Evolutionary conservation across 2,113 vertebrate species (phyloP), one percentile per base, ranked within the genome.

Genomic region (Vulpes lagopus): DNA sequence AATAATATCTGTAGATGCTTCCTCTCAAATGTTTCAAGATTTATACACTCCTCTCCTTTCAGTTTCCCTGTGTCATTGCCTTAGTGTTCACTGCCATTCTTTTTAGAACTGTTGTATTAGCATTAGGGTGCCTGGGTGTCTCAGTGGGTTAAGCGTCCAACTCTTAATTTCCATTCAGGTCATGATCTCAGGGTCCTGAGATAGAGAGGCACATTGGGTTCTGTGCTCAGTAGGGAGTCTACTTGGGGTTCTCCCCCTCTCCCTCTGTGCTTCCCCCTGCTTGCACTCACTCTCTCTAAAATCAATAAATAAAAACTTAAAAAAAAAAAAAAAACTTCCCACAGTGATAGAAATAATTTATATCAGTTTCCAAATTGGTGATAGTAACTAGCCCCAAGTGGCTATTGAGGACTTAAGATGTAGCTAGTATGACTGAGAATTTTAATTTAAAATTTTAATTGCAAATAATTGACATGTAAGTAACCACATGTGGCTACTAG

Each of bases 391-490:
- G 32, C 23, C 11, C 78, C 5, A 32, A 43, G 38, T 69, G 60
- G 10, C 60, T 71, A 11, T 27, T 74, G 78, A 92, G 30, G n/a
- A 73, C 9, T 82, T 91, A 80, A 57, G 71, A 81, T 80, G 35
- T 73, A 4, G n/a, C 64, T 91, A 27, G 10, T 87, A 49, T 91
- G 57, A 82, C 65, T 59, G 23, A 87, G 32, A 38, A 53, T 69
- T 79, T 87, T 94, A 79, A 79, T 94, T 67, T 69, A 19, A 80
- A 81, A 12, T 43, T 87, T 80, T 74, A 82, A 95, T 73, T 96
- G 64, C 69, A 84, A 86, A 32, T 91, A 91, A 38, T 71, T 80
- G 62, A 27, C 22, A 20, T 73, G 19, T 62, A 74, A 84, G 30
- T 92, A 38, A 91, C 19, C 22, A 27, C 14, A 76, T 93, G 30